Evolutionary conservation across 2,888 invertebrate species (phyloP), one percentile per base, ranked within the genome.

Genomic region (Stramonita haemastoma): DNA sequence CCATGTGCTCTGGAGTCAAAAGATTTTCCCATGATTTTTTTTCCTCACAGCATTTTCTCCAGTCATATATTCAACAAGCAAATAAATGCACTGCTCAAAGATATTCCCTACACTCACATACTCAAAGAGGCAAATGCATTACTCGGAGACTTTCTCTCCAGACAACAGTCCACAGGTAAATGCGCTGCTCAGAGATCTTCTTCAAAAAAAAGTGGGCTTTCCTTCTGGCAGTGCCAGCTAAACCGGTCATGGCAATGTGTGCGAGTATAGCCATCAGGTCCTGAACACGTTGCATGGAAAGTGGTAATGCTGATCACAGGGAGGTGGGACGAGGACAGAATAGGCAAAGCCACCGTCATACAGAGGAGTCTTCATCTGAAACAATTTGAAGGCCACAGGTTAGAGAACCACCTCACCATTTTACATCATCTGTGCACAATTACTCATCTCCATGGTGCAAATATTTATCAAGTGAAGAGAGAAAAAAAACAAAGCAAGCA

Each of bases 331-430:
- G 11, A n/a, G 22, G 36, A 46, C 11, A 22, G 22, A 36, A 83
- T 11, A 6, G 26, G n/a, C 46, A 90, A 56, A 85, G 36, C 73
- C 87, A 73, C 22, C 77, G 90, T 90, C 90, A 90, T 90, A 90
- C 90, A 1, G 90, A 90, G 57, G 87, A 46, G 88, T 90, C 66
- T 89, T 86, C 66, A 22, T 56, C 77, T 86, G 57, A 89, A 57
- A 86, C 34, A 70, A 57, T 36, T 29, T 46, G 46, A 46, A 46
- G 46, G 46, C 46, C 46, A 46, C 2, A 2, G 2, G 46, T 46
- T 46, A 46, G 46, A 46, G 46, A n/a, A n/a, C 8, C 46, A 46
- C 46, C 46, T 46, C 46, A 46, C 46, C 46, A 46, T 46, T 46
- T 46, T 46, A 46, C 46, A 46, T 46, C 8, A 46, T 46, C 46